Evolutionary conservation across 2,797 vertebrate genomes (phyloP), one percentile per base, ranked within the genome.

Genomic region (Acridotheres tristis): DNA sequence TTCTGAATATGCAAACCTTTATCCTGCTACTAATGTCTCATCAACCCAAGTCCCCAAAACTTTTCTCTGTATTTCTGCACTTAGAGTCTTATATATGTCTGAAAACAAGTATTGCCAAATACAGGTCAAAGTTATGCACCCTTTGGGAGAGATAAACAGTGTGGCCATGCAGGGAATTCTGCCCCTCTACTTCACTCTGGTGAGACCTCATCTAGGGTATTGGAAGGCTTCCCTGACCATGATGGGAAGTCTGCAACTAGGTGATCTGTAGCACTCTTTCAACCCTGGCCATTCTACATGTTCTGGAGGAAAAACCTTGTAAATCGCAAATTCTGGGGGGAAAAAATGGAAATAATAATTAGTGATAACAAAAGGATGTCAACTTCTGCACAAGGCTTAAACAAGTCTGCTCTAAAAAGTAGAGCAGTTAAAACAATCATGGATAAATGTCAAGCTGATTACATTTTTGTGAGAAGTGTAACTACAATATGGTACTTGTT

Each of bases 31-130:
- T 42, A 42, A 66, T 77, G 19, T 21, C 30, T 71, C 34, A 57
- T 65, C 27, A 61, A 5, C 0, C 0, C 7, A 23, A 45, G 5
- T 5, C 17, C 32, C 22, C 59, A 59, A 82, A 78, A 16, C 23
- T 16, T 26, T 83, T 79, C 36, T 57, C 15, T 68, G 7, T 63
- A 43, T 43, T 83, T 86, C 27, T 83, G 11, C 27, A 26, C 20
- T 61, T 48, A 53, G 7, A 55, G 43, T 83, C 38, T 65, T 61
- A 57, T 5, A 9, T 30, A 30, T 16, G 14, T 43, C 54, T 72
- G 54, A 71, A 82, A 85, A 72, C 42, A 50, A 23, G 43, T 58
- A 15, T 21, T 67, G 17, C 12, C 32, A 81, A 87, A 61, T 40
- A 21, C 54, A 78, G 15, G 5, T 50, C 27, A 5, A 55, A 61